phyloP scores from a whole-genome alignment of 2,113 vertebrate species.

The Cyanocitta stelleri region DNA sequence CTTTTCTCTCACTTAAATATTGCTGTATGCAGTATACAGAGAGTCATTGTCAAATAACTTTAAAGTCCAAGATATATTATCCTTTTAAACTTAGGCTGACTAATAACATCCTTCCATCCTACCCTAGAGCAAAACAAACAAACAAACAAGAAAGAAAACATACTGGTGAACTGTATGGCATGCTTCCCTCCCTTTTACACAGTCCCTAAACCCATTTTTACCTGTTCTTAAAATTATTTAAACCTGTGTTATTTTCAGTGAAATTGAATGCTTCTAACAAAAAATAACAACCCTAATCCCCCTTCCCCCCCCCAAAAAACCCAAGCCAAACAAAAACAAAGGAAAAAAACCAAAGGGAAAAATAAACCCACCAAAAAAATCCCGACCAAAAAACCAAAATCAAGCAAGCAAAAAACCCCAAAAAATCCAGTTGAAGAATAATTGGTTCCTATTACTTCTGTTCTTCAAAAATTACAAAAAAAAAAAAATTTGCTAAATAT shows the following conservation, averaged over 20 bases:
- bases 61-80: neutral
- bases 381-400: neutral
- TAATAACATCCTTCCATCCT: neutral
- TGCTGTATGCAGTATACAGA: neutral
- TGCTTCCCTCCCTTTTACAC: neutral
- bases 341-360: too few species aligned
- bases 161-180: too few species aligned
- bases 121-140: neutral
- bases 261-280: neutral
- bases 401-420: rapidly evolving
- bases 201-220: neutral
- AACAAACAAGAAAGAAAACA: neutral
- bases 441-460: neutral
- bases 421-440: neutral
- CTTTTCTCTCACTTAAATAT: neutral
- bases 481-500: neutral
- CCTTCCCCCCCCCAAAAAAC: neutral
- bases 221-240: neutral
- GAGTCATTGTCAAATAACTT: neutral
- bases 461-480: neutral
- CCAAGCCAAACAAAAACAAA: neutral
- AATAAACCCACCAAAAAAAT: neutral
- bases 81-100: neutral
- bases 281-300: neutral
- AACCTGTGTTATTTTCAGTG: neutral